Evolutionary conservation across 2,797 vertebrate genomes (phyloP), one percentile per base, ranked within the genome.

Genomic region (Catharus ustulatus): DNA sequence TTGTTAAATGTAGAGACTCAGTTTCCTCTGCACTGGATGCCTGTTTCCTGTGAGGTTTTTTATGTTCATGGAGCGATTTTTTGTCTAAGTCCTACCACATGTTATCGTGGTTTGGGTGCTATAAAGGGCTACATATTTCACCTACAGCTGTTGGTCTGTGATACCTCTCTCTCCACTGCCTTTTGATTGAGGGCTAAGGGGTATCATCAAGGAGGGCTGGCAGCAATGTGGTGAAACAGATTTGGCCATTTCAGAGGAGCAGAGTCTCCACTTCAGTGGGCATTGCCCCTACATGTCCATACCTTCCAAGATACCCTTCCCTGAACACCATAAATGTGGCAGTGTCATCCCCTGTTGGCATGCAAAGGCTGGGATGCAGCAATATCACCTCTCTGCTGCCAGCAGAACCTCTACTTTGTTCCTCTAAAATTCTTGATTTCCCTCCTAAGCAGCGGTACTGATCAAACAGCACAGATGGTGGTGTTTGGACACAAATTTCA

Each of bases 281-380:
- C 7, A n/a, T 46, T n/a, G 10, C 2, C 17, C 24, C 45, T 72
- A 0, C 29, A 26, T 13, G 4, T 63, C 57, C 4, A 0, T 48
- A 43, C 24, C 30, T 77, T 74, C 27, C 18, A 40, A 62, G 23
- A 34, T 4, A 32, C 5, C 5, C 83, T 51, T 64, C 32, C 7
- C 8, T 3, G 14, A 74, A 18, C 24, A 29, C 10, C 30, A 10
- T 34, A 66, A 64, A 68, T 58, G 29, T 14, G 16, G 5, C 13
- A 27, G 29, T 55, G 15, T 27, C 10, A 43, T 43, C 5, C 7
- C 11, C 29, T 62, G 21, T 40, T 92, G 40, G 20, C 58, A 51
- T 29, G 7, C 14, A 73, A 42, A 48, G 24, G 22, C 36, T 61
- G 32, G 8, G 34, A 13, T 54, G 26, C 20, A 73, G 10, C 7